Conservation (phyloP, 2,113 vertebrate species). For the Odocoileus hemionus region DNA sequence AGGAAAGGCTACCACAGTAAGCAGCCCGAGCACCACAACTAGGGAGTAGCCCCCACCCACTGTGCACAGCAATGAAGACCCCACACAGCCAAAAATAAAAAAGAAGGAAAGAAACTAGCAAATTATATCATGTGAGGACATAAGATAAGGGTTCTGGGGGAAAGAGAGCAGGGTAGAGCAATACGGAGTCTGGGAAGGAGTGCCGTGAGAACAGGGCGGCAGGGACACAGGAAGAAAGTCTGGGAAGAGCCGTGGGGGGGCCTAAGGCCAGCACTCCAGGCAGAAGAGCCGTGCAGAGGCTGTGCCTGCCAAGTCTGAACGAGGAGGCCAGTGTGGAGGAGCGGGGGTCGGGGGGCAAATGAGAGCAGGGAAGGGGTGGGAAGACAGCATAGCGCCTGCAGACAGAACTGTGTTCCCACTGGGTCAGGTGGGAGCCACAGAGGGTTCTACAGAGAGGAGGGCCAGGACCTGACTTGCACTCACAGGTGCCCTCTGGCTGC, state of each 20-base stretch:
- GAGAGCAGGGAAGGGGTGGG: too few species aligned
- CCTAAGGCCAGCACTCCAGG: background rate
- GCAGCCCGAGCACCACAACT: background rate
- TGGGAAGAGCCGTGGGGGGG: background rate
- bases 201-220: background rate
- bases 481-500: background rate
- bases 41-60: background rate
- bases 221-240: background rate
- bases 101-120: background rate
- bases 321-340: background rate
- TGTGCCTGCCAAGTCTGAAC: background rate
- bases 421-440: background rate
- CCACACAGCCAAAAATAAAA: background rate
- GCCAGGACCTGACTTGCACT: background rate
- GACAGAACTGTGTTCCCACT: background rate
- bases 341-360: fast-evolving
- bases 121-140: too few species aligned
- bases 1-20: background rate
- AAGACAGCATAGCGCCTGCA: background rate
- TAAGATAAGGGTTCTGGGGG: background rate
- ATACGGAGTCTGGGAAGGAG: too few species aligned
- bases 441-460: background rate
- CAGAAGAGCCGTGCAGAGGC: background rate
- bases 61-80: background rate
- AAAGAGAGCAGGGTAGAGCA: background rate